A percentile compares a stretch with the other conserved stretches of the same genome.
Evolutionary conservation across 2,113 vertebrate species (phyloP).

Genomic region (Trogon surrucura): DNA sequence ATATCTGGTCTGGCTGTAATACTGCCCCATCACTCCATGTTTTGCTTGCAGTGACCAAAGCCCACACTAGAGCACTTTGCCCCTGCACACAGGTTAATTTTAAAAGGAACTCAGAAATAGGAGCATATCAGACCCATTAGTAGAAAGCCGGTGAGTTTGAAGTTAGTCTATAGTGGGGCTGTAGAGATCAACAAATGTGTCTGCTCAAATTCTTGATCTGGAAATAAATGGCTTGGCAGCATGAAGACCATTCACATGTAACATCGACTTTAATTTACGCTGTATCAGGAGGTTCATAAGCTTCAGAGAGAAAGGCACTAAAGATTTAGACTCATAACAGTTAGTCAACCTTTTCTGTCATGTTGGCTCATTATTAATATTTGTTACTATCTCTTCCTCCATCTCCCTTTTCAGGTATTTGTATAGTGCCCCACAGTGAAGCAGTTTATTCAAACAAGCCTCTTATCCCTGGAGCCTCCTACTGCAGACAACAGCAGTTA

Average conservation of each 20-base stretch:
- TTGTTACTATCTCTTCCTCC: background rate
- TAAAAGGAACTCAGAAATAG: background rate
- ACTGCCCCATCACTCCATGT: background rate
- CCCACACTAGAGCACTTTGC: rapidly evolving
- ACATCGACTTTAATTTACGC: background rate
- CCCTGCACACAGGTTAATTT: background rate
- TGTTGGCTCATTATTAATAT: background rate
- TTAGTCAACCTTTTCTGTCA: conserved; percentile 4
- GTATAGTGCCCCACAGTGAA: background rate
- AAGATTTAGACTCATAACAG: background rate
- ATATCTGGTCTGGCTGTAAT: background rate
- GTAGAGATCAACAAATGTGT: background rate
- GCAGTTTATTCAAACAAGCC: background rate
- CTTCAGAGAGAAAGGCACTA: background rate
- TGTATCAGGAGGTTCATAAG: background rate
- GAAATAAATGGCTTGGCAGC: background rate
- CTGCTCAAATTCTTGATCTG: background rate
- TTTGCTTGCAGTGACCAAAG: background rate
- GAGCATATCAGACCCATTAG: background rate
- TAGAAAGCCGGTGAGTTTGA: background rate
- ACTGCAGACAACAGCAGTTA: background rate
- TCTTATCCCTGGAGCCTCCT: conserved; percentile 7
- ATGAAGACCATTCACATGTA: background rate
- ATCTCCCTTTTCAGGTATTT: background rate
- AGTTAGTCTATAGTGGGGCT: background rate